phyloP scores from a whole-genome alignment of 2,888 invertebrate species.

The Meghimatium bilineatum region DNA sequence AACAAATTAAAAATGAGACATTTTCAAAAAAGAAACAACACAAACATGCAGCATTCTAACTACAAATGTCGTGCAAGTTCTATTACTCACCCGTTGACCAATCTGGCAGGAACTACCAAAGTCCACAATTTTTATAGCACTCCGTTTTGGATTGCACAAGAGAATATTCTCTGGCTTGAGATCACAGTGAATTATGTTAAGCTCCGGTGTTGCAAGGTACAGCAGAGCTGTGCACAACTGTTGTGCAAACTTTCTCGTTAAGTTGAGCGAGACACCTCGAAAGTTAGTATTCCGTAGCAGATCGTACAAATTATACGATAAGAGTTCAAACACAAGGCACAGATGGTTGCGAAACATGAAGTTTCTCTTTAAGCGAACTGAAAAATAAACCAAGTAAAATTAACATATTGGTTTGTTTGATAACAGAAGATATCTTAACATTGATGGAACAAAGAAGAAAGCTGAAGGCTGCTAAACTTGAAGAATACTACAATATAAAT shows the following conservation, averaged over 20 bases:
- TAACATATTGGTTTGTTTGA: too few relatives aligned
- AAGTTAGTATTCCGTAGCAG: slow-evolving; percentile 99
- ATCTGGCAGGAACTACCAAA: slow-evolving; percentile 99
- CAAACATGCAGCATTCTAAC: neutral
- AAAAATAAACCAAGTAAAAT: slow-evolving; percentile 45
- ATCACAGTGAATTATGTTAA: slow-evolving; percentile 87
- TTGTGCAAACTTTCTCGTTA: slow-evolving; percentile 99
- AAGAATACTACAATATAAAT: too few relatives aligned
- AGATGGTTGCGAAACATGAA: slow-evolving; percentile 99
- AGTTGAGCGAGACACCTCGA: slow-evolving; percentile 98
- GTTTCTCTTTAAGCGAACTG: slow-evolving; percentile 99
- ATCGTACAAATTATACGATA: slow-evolving; percentile 99
- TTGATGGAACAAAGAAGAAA: too few relatives aligned
- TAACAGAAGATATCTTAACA: too few relatives aligned
- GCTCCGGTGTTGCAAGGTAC: slow-evolving; percentile 99
- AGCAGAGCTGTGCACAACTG: slow-evolving; percentile 99
- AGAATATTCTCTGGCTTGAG: slow-evolving; percentile 99
- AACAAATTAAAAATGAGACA: too few relatives aligned
- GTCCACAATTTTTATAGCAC: slow-evolving; percentile 99
- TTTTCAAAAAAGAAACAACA: neutral
- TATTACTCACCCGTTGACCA: slow-evolving; percentile 92
- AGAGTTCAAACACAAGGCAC: slow-evolving; percentile 99
- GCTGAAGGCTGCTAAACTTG: too few relatives aligned
- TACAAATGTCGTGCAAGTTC: neutral
- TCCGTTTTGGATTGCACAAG: slow-evolving; percentile 99